Percentiles rank a stretch among this genome's conserved stretches.
Conservation (phyloP, 2,888 invertebrate genomes). For the Scaeva pyrastri region DNA sequence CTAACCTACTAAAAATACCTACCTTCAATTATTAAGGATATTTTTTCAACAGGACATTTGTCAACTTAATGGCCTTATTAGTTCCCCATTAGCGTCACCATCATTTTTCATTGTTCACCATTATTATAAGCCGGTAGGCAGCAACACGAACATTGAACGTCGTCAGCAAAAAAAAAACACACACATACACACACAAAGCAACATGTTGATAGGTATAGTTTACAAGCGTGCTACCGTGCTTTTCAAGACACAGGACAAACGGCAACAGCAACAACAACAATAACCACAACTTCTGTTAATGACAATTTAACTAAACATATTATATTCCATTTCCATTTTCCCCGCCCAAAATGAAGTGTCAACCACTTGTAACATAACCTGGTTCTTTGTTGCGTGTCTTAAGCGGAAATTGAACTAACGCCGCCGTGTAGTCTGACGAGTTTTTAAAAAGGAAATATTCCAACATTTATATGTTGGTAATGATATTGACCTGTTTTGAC, state of each 20-base stretch:
- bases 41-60: slow-evolving; percentile 37
- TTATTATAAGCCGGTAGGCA: not conserved
- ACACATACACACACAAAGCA: no score
- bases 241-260: not conserved
- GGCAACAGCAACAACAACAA: slow-evolving; percentile 9
- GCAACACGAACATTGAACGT: not conserved
- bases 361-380: slow-evolving; percentile 12
- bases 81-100: slow-evolving; percentile 31
- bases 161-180: not conserved
- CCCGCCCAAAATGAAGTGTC: not conserved
- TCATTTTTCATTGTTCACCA: slow-evolving; percentile 12
- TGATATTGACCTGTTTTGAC: not conserved
- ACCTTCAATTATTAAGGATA: slow-evolving; percentile 19
- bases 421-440: not conserved
- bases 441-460: not conserved
- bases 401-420: slow-evolving; percentile 4
- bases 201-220: slow-evolving; percentile 8
- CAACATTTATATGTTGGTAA: not conserved
- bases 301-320: slow-evolving; percentile 29
- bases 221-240: not conserved
- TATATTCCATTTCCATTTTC: slow-evolving; percentile 4
- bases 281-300: not conserved
- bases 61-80: slow-evolving; percentile 41
- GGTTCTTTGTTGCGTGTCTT: not conserved
- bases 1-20: not conserved